Conservation (phyloP, 2,797 vertebrate genomes). For the Kryptopterus vitreolus region DNA sequence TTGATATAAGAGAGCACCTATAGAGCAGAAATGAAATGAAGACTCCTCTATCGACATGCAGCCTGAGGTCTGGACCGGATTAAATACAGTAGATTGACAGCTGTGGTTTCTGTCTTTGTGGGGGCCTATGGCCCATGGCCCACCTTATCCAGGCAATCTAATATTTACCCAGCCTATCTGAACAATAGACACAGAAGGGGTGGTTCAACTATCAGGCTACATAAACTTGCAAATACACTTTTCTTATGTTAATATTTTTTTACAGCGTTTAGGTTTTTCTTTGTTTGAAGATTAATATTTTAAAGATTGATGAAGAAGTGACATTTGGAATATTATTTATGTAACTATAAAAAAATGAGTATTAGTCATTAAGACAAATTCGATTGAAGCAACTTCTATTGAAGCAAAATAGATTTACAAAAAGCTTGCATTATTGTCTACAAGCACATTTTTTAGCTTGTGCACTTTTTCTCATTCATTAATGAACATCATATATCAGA, state of each 20-base stretch:
- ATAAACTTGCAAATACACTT: constrained; percentile 18
- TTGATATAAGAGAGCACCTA: constrained; percentile 38
- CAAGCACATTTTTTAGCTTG: background rate
- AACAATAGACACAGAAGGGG: constrained; percentile 18
- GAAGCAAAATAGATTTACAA: background rate
- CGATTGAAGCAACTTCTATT: background rate
- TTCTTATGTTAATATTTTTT: constrained; percentile 23
- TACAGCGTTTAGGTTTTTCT: background rate
- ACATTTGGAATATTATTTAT: background rate
- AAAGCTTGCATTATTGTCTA: background rate
- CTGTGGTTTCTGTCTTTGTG: constrained; percentile 46
- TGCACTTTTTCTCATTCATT: too few relatives aligned
- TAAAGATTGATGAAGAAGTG: too few relatives aligned
- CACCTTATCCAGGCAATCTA: constrained; percentile 44
- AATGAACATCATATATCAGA: background rate
- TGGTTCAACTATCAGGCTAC: background rate
- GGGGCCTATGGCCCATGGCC: constrained; percentile 32
- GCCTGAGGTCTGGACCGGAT: constrained; percentile 46
- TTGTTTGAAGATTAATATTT: background rate
- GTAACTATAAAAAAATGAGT: background rate
- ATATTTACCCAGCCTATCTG: constrained; percentile 47
- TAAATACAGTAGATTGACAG: constrained; percentile 54
- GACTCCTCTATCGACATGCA: constrained; percentile 28
- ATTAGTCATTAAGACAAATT: background rate
- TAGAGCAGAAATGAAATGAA: constrained; percentile 34